phyloP scores from a whole-genome alignment of 92 coral and sea anemone genomes.

The Phenganax stokvisi region DNA sequence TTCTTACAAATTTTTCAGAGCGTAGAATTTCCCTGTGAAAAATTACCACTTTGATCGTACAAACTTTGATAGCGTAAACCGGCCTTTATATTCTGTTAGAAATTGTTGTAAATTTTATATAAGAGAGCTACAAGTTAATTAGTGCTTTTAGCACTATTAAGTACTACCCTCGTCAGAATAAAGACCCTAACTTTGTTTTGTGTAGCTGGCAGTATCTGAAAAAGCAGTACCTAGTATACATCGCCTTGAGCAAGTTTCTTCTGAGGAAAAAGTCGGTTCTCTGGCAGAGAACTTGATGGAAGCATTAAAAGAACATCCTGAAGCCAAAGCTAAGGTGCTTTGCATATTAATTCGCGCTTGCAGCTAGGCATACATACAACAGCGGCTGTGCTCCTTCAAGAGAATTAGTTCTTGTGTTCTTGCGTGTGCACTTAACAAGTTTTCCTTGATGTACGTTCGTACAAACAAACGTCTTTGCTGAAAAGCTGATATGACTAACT shows the following conservation, averaged over 20 bases:
- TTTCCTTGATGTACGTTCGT: neutral
- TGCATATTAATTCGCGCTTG: no score
- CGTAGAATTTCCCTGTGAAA: no score
- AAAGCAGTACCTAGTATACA: constrained; percentile 84
- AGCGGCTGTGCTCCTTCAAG: no score
- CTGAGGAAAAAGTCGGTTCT: constrained; percentile 96
- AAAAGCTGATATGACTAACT: no score
- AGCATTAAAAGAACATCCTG: constrained; percentile 80
- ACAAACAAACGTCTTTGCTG: neutral
- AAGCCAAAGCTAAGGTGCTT: constrained; percentile 73
- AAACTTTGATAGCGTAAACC: no score
- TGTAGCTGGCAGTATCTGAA: constrained; percentile 71
- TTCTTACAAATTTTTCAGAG: no score
- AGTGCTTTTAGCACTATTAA: no score
- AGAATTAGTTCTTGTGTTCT: neutral
- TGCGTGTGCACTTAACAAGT: neutral
- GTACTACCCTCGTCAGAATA: neutral
- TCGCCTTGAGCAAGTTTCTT: constrained; percentile 93
- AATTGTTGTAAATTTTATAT: no score
- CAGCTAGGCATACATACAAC: no score
- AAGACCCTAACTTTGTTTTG: neutral
- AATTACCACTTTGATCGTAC: no score
- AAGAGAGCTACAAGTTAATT: no score
- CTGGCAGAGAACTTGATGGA: constrained; percentile 91
- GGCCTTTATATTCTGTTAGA: no score